These are phyloP conservation scores for Ascidia mentula DNA, from an alignment of 23 tunicate species.

Conservation along the genomic window DNA sequence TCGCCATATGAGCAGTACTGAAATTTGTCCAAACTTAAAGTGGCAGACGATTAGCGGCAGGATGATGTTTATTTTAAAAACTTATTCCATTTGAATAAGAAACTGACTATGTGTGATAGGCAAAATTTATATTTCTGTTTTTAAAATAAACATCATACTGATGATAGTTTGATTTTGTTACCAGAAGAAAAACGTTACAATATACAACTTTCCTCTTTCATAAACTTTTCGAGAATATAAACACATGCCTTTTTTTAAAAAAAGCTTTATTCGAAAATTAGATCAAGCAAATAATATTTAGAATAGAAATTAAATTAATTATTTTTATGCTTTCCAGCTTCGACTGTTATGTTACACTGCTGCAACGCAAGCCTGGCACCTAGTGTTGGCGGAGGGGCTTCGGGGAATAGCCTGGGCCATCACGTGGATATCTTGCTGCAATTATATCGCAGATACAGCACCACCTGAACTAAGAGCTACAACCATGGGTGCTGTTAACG, in stretches of 20 bases:
- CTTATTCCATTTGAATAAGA: too few relatives aligned
- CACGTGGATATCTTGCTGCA: slow-evolving; percentile 43
- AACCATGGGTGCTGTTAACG: slow-evolving; percentile 42
- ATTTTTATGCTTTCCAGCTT: slow-evolving; percentile 24
- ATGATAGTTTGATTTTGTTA: too few relatives aligned
- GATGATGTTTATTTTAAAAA: too few relatives aligned
- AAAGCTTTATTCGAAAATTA: not conserved
- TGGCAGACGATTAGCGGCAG: too few relatives aligned
- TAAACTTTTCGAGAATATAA: not conserved
- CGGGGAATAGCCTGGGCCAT: slow-evolving; percentile 41
- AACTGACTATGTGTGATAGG: too few relatives aligned
- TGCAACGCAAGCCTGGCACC: slow-evolving; percentile 46
- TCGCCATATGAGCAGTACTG: too few relatives aligned
- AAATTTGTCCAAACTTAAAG: too few relatives aligned
- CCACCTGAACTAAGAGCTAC: slow-evolving; percentile 42
- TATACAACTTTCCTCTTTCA: too few relatives aligned
- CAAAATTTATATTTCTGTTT: too few relatives aligned
- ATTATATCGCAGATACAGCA: slow-evolving; percentile 24
- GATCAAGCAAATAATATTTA: not conserved
- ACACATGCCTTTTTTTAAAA: not conserved
- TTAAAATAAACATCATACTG: too few relatives aligned
- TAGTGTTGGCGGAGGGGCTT: slow-evolving; percentile 22
- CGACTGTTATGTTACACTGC: slow-evolving; percentile 30
- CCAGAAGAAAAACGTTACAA: too few relatives aligned
- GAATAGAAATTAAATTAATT: not conserved